Evolutionary conservation across 1,140 invertebrate genomes (phyloP).

Genomic region (Drosophila subobscura): DNA sequence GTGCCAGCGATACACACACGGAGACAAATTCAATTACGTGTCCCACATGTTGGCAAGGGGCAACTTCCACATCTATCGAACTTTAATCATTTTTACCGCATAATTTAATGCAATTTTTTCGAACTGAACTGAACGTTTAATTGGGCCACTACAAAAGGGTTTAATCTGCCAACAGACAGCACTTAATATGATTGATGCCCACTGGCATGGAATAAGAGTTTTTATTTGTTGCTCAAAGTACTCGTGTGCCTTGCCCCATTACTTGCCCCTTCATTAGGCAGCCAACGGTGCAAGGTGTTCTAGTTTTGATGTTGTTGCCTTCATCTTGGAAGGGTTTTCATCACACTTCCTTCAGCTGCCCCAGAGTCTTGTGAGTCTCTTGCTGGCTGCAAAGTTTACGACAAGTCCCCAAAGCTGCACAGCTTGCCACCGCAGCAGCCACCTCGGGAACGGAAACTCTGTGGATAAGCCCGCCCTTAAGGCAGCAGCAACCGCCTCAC

Average conservation of each 20-base stretch:
- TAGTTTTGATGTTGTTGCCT: neutral
- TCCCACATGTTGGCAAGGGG: conserved; percentile 12
- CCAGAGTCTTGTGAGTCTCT: conserved; percentile 14
- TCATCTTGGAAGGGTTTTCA: conserved; percentile 10
- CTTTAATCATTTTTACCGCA: conserved; percentile 65
- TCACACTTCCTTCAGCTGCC: neutral
- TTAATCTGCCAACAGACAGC: conserved; percentile 32
- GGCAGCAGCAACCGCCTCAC: neutral
- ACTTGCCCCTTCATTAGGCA: conserved; percentile 48
- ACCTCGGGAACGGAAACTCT: conserved; percentile 7
- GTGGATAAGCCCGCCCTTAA: too few relatives aligned
- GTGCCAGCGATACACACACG: conserved; percentile 39
- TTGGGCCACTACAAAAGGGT: conserved; percentile 46
- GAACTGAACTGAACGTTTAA: conserved; percentile 47
- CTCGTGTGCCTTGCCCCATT: conserved; percentile 13
- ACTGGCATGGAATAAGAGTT: conserved; percentile 39
- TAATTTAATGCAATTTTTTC: conserved; percentile 64
- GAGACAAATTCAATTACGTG: conserved; percentile 62
- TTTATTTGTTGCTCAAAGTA: conserved; percentile 1
- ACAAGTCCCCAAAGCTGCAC: conserved; percentile 59
- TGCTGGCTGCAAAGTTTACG: conserved; percentile 38
- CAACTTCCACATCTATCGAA: conserved; percentile 35
- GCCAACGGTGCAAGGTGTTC: conserved; percentile 40
- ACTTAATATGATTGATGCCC: conserved; percentile 45
- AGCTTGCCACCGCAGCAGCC: conserved; percentile 18